These are phyloP conservation scores for Phortica okadai DNA, from an alignment of 2,888 invertebrate species.

Conservation along the genomic window DNA sequence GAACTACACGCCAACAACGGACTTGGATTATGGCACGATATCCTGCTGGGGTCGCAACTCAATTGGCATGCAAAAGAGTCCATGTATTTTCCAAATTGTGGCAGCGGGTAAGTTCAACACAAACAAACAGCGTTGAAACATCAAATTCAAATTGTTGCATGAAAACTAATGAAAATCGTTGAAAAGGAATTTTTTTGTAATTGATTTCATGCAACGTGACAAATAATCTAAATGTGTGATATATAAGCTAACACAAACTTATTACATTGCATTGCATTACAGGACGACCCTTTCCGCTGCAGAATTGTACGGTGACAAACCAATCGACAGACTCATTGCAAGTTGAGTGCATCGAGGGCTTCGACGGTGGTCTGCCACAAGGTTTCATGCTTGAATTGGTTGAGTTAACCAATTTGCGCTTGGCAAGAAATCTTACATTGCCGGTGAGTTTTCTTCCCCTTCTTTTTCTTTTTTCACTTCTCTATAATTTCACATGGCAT, in stretches of 20 bases:
- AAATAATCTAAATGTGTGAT: background rate
- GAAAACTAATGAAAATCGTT: background rate
- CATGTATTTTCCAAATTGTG: conserved; percentile 91
- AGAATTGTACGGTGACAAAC: conserved; percentile 92
- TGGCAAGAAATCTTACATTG: conserved; percentile 75
- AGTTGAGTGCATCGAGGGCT: conserved; percentile 91
- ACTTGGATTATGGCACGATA: conserved; percentile 92
- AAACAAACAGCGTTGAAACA: background rate
- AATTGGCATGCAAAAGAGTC: conserved; percentile 88
- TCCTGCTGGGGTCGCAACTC: conserved; percentile 91
- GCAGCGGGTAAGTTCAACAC: conserved; percentile 82
- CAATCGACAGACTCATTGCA: conserved; percentile 89
- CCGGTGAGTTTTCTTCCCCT: conserved; percentile 65
- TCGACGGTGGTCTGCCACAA: conserved; percentile 92
- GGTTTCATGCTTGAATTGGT: conserved; percentile 89
- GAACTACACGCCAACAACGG: conserved; percentile 90
- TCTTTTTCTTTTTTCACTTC: background rate
- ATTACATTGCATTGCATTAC: conserved; percentile 12
- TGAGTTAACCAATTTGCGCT: conserved; percentile 82
- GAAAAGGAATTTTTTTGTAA: too few relatives aligned
- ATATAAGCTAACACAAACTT: conserved; percentile 9
- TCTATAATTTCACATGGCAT: conserved; percentile 12
- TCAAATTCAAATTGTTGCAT: background rate
- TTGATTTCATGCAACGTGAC: too few relatives aligned
- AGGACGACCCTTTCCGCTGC: conserved; percentile 92